phyloP scores from a whole-genome alignment of 2,113 vertebrate species.

The Ceyx margarethae region DNA sequence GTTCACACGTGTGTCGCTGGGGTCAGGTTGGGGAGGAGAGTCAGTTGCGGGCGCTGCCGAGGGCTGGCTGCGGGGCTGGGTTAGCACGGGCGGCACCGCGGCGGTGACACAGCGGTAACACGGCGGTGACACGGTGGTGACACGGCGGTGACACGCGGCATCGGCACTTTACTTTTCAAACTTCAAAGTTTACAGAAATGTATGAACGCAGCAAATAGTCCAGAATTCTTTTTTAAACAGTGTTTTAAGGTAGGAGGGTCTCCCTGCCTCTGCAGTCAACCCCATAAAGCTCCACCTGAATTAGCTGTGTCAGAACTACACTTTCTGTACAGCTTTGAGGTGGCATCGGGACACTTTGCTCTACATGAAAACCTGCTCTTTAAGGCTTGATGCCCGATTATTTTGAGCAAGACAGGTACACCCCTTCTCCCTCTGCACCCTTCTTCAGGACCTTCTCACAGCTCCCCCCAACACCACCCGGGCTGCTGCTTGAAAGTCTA shows the following conservation, averaged over 20 bases:
- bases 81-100: background rate
- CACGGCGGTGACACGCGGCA: accelerated
- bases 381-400: background rate
- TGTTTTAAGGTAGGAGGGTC: accelerated
- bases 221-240: background rate
- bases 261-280: background rate
- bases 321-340: background rate
- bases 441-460: background rate
- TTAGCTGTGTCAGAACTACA: background rate
- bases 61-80: background rate
- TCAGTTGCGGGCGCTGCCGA: background rate
- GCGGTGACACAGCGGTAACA: accelerated
- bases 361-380: background rate
- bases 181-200: background rate
- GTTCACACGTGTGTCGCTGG: slow-evolving; percentile 13
- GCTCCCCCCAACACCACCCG: background rate
- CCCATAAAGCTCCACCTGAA: background rate
- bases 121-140: too few species aligned
- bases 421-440: background rate
- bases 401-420: background rate
- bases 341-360: background rate
- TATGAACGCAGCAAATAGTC: accelerated
- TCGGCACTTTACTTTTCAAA: accelerated
- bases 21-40: slow-evolving; percentile 56
- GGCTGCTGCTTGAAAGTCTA: background rate